These are phyloP conservation scores for Octodonta nipae DNA, from an alignment of 2,888 invertebrate species.

Conservation along the genomic window DNA sequence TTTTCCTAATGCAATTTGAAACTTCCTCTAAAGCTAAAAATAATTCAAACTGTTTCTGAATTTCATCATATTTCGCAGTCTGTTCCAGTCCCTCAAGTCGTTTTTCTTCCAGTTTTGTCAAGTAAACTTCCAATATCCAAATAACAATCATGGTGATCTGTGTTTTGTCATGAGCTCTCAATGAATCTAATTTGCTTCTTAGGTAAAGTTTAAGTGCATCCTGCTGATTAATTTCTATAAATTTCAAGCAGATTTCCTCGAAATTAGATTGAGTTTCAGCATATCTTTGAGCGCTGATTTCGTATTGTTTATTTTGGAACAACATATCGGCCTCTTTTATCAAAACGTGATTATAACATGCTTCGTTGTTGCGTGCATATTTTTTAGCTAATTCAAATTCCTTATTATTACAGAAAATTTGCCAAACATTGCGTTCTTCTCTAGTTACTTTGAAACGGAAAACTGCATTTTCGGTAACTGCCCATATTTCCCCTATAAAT, in stretches of 20 bases:
- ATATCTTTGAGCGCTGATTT: slow-evolving; percentile 73
- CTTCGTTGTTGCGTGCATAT: slow-evolving; percentile 68
- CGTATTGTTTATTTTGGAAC: slow-evolving; percentile 64
- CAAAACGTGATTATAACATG: slow-evolving; percentile 68
- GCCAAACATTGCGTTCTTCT: slow-evolving; percentile 80
- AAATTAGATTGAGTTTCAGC: slow-evolving; percentile 85
- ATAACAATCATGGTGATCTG: slow-evolving; percentile 85
- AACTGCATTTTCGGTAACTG: slow-evolving; percentile 69
- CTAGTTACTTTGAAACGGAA: slow-evolving; percentile 73
- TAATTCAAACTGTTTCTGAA: slow-evolving; percentile 65
- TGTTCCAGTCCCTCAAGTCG: slow-evolving; percentile 36
- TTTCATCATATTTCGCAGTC: slow-evolving; percentile 38
- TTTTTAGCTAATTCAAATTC: slow-evolving; percentile 78
- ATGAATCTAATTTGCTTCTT: slow-evolving; percentile 62
- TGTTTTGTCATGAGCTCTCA: slow-evolving; percentile 64
- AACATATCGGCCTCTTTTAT: slow-evolving; percentile 78
- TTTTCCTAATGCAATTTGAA: slow-evolving; percentile 63
- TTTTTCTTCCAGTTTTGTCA: slow-evolving; percentile 74
- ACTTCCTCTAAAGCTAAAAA: slow-evolving; percentile 62
- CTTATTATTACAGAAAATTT: slow-evolving; percentile 72
- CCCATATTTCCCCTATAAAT: slow-evolving; percentile 61
- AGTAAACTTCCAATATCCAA: slow-evolving; percentile 87
- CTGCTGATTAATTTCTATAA: slow-evolving; percentile 44
- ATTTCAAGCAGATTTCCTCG: slow-evolving; percentile 87
- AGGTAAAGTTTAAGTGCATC: slow-evolving; percentile 33